Evolutionary conservation across 2,888 invertebrate genomes (phyloP), one percentile per base, ranked within the genome.

Genomic region (Cerastoderma edule): DNA sequence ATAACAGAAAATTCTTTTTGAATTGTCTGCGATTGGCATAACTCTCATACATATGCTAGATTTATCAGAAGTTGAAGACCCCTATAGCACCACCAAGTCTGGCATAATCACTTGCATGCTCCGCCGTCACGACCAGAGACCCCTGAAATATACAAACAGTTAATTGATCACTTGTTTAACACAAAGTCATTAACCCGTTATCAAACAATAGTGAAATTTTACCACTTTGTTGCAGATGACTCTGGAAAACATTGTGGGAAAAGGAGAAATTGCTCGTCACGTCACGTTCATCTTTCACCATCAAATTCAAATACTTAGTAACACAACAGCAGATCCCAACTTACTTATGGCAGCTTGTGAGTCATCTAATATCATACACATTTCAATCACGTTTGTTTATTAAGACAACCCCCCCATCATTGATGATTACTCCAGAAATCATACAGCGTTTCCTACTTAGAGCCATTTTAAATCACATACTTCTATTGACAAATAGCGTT

Each of bases 101-200:
- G 10, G 69, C 67, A 68, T 60, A 73, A 19, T 75, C 67, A 71
- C 75, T 74, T 6, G 67, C 56, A 72, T 81, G 81, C 35, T 78
- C 66, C 6, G 81, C 78, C 30, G 81, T 81, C 30, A 81, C 75
- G 72, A 81, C 73, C 27, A 81, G 30, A 44, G 78, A 73, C 16
- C 67, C 60, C 80, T 80, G 72, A 63, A 72, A 72, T 28, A 53
- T 8, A 30, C 10, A 63, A 35, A 33, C 6, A 30, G 33, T 30
- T n/a, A 60, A 16, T 8, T 16, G 19, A n/a, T n/a, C n/a, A 16
- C 6, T 16, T 53, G 53, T 22, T 53, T 8, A 6, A 22, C 8
- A 53, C 8, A 16, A 22, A 8, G 8, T 24, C 8, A 16, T n/a
- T 53, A 16, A 8, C 8, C 8, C 24, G n/a, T 16, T 53, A 16